phyloP scores from a whole-genome alignment of 1,140 invertebrate genomes.

The Coptotermes formosanus region DNA sequence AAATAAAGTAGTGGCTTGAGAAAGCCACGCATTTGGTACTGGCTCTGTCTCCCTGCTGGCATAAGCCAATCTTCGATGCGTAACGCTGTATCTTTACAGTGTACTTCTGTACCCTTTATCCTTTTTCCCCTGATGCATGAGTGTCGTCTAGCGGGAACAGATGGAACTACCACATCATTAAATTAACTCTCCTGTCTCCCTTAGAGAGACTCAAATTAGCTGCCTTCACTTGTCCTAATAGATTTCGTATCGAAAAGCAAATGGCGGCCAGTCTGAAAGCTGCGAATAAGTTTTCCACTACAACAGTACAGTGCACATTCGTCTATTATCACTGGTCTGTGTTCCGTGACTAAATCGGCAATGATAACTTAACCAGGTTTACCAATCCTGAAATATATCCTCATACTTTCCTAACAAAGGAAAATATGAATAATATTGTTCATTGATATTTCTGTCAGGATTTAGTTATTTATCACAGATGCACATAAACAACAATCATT shows the following conservation, averaged over 20 bases:
- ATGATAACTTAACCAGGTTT: not conserved
- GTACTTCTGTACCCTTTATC: not conserved
- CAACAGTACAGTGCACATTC: not conserved
- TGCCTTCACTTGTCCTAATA: slow-evolving; percentile 26
- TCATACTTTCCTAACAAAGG: no score
- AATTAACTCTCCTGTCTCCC: slow-evolving; percentile 18
- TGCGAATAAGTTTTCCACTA: slow-evolving; percentile 3
- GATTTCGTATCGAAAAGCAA: slow-evolving; percentile 27
- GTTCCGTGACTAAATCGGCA: not conserved
- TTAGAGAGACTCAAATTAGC: slow-evolving; percentile 23
- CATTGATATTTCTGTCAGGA: no score
- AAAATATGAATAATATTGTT: no score
- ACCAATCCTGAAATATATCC: not conserved
- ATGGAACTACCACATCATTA: slow-evolving; percentile 24
- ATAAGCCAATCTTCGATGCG: not conserved
- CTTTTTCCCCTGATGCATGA: not conserved
- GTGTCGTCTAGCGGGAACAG: slow-evolving; percentile 4
- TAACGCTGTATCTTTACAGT: not conserved
- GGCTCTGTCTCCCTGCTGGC: no score
- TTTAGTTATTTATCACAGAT: no score
- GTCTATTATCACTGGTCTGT: not conserved
- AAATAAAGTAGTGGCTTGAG: no score
- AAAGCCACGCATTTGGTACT: no score
- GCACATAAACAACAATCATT: no score
- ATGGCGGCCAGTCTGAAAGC: slow-evolving; percentile 17